These are phyloP conservation scores for Eristalis tenax DNA, from an alignment of 2,888 invertebrate genomes.

Conservation along the genomic window DNA sequence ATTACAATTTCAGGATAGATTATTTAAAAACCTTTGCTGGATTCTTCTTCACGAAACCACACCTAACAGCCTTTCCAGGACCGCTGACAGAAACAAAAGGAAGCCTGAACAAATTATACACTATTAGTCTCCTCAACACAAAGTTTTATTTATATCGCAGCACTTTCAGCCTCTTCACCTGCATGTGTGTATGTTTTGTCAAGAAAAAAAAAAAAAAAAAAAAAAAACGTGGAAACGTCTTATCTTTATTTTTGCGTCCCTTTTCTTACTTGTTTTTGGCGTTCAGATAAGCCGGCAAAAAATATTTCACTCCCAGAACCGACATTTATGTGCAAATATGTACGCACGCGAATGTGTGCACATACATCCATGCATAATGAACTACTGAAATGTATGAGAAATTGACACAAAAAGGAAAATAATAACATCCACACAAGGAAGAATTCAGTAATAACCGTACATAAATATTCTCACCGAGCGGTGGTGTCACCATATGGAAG, in stretches of 20 bases:
- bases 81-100: neutral
- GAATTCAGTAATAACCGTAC: neutral
- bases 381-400: slow-evolving; percentile 36
- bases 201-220: neutral
- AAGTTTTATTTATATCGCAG: neutral
- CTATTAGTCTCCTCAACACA: neutral
- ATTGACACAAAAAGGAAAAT: slow-evolving; percentile 20
- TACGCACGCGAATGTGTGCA: neutral
- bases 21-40: neutral
- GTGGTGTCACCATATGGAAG: slow-evolving; percentile 13
- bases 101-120: neutral
- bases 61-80: neutral
- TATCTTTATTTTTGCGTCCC: neutral
- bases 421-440: slow-evolving; percentile 5
- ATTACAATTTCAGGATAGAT: neutral
- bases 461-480: slow-evolving; percentile 15
- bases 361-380: slow-evolving; percentile 22
- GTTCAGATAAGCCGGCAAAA: slow-evolving; percentile 29
- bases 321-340: slow-evolving; percentile 25
- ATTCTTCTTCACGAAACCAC: neutral
- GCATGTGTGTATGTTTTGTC: neutral
- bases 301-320: slow-evolving; percentile 31
- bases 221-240: neutral
- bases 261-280: neutral
- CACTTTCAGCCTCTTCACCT: neutral